Evolutionary conservation across 2,797 vertebrate species (phyloP).

Genomic region (Dermochelys coriacea): DNA sequence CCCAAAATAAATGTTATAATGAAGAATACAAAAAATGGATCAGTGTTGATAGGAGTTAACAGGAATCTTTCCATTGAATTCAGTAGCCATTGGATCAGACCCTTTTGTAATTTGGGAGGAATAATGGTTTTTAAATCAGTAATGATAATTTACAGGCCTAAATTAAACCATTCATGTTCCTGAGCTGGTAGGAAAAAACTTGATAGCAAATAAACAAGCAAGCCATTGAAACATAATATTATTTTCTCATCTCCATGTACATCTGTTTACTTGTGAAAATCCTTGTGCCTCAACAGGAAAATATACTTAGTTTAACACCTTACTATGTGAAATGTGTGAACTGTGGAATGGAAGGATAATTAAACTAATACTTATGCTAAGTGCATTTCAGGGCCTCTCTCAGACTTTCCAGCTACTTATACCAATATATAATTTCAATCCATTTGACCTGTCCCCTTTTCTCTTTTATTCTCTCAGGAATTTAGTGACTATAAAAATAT

Average conservation of each 20-base stretch:
- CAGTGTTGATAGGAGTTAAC: not conserved
- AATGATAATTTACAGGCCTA: conserved; percentile 37
- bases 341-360: not conserved
- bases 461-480: not conserved
- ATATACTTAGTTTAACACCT: conserved; percentile 17
- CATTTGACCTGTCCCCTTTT: not conserved
- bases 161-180: not conserved
- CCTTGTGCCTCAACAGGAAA: not conserved
- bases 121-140: conserved; percentile 22
- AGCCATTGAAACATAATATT: not conserved
- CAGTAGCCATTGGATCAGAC: not conserved
- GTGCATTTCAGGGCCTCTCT: not conserved
- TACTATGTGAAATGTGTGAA: not conserved
- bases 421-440: not conserved
- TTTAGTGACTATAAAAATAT: not conserved
- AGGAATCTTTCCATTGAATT: conserved; percentile 44
- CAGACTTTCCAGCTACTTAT: not conserved
- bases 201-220: not conserved
- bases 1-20: not conserved
- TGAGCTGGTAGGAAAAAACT: not conserved
- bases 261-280: not conserved
- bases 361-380: not conserved
- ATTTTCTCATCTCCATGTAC: not conserved
- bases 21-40: conserved; percentile 16
- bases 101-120: conserved; percentile 13